Percentiles rank a stretch among this genome's conserved stretches.
These are phyloP conservation scores for Drymodes brunneopygia DNA, from an alignment of 2,113 vertebrate species.

Conservation along the genomic window DNA sequence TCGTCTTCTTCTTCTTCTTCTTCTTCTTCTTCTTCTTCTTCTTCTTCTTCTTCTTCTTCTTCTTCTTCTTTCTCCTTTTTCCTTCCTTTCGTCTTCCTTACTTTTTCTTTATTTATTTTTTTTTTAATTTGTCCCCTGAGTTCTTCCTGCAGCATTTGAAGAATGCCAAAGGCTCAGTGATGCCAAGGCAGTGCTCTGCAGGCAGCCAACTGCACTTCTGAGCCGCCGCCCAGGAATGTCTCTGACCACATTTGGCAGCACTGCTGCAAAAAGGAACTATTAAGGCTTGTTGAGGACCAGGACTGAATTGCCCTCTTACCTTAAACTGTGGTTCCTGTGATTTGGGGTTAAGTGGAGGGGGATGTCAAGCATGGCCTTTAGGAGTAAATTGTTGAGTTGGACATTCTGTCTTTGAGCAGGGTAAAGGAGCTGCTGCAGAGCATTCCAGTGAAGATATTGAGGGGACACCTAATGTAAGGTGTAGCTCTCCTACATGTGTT, in stretches of 20 bases:
- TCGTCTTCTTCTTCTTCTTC: neutral
- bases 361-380: neutral
- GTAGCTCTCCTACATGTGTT: neutral
- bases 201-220: conserved; percentile 35
- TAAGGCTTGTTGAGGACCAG: neutral
- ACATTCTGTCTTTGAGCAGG: neutral
- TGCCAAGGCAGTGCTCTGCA: neutral
- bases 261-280: conserved; percentile 6
- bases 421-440: neutral
- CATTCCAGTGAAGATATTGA: neutral
- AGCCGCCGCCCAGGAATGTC: neutral
- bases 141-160: neutral
- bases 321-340: conserved; percentile 46
- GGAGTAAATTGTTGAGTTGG: conserved; percentile 1
- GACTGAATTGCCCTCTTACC: conserved; percentile 56
- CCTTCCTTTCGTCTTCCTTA: fast-evolving
- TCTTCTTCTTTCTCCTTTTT: no score
- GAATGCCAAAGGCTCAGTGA: neutral
- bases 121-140: neutral
- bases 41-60: neutral
- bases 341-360: neutral
- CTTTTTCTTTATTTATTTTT: neutral
- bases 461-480: neutral
- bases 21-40: neutral
- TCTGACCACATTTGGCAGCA: conserved; percentile 41